Base-by-base conservation (phyloP, 1,140 invertebrate genomes). In the Caenorhabditis elegans region DNA sequence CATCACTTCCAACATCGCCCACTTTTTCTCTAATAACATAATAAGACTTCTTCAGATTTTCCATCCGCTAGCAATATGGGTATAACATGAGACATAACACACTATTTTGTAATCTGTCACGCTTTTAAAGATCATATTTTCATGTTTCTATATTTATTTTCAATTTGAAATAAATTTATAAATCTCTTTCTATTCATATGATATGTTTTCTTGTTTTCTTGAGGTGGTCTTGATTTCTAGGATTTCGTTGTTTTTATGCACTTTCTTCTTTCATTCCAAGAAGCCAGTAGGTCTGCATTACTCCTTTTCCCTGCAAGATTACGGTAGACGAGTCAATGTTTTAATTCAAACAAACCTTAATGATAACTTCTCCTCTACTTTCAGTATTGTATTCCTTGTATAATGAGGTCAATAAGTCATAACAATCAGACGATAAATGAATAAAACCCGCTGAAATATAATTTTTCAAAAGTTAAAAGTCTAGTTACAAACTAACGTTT, bases 241-340 rank as follows among this genome's bases (percentile, higher is more conserved):
- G 60, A 70, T 39, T 70, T 70, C 31, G 13, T 34, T 60, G 31
- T 60, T 65, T 70, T 39, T 31, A n/a, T 31, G 53, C 53, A 34
- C 53, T 17, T 43, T 36, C n/a, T 6, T 39, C 60, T 8, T 39
- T 70, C 22, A 24, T n/a, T 11, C 60, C 60, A 19, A 93, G 92
- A 28, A 96, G 89, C 95, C 95, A 97, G 88, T 94, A 96, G 0
- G 95, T 96, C 88, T 95, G 95, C 95, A 97, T 96, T 28, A 92
- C 91, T 31, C 95, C 94, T 94, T 91, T 85, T 90, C 90, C 90
- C 90, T 91, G 84, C 22, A 85, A 83, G n/a, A 65, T 47, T 60
- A 60, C 55, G 22, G 77, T 48, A 36, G n/a, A 43, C 26, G 11
- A 48, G 17, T 2, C 0, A 51, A 3, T 10, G 3, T 17, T n/a